Percentiles rank a stretch among this genome's conserved stretches.
These are phyloP conservation scores for Chondrosia reniformis DNA, from an alignment of 37 sponge, comb jelly and placozoan genomes.

Conservation along the genomic window DNA sequence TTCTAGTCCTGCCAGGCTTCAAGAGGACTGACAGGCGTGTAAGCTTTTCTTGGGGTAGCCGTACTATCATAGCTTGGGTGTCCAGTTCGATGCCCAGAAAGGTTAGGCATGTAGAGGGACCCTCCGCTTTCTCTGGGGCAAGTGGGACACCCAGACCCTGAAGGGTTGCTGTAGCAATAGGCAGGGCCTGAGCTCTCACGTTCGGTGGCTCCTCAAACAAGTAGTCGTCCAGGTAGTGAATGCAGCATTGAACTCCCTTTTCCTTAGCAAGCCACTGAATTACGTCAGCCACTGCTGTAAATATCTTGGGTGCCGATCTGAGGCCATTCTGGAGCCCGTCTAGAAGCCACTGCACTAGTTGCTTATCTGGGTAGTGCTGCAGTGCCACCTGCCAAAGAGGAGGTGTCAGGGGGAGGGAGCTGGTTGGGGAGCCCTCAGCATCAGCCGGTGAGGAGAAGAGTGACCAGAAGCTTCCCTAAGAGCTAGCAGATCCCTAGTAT, in stretches of 20 bases:
- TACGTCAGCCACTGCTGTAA: background rate
- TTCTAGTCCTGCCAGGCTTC: background rate
- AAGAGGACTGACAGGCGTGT: background rate
- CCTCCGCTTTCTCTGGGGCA: conserved; percentile 12
- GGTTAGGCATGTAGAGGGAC: conserved; percentile 1
- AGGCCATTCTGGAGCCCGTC: conserved; percentile 8
- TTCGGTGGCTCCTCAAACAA: background rate
- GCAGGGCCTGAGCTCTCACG: background rate
- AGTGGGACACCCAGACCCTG: background rate
- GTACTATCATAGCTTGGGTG: background rate
- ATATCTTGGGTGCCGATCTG: conserved; percentile 14
- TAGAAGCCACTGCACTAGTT: background rate
- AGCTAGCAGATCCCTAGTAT: background rate
- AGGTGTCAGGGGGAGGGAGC: background rate
- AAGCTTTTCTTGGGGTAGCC: conserved; percentile 1
- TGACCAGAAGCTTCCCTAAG: too few relatives aligned
- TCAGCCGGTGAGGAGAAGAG: too few relatives aligned
- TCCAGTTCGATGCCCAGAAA: conserved; percentile 23
- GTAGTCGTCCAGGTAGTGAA: conserved; percentile 26
- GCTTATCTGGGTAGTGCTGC: background rate
- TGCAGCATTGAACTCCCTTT: background rate
- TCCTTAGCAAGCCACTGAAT: background rate
- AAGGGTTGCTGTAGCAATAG: background rate
- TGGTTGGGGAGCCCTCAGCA: background rate
- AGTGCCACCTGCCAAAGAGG: background rate